Conservation (phyloP, 2,113 vertebrate genomes). For the Todiramphus chloris region DNA sequence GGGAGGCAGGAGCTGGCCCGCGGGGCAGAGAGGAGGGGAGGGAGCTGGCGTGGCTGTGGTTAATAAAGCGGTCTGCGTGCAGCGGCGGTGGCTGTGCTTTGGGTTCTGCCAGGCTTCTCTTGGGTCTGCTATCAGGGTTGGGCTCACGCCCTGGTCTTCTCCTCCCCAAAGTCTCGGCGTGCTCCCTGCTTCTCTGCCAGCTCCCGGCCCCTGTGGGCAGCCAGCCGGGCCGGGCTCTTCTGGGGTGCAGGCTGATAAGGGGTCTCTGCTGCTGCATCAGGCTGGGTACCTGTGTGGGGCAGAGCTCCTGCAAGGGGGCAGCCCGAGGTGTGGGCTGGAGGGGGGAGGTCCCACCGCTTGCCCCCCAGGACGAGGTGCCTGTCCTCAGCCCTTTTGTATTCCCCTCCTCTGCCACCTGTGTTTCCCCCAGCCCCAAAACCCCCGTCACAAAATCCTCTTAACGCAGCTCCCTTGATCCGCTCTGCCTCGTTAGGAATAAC, state of each 20-base stretch:
- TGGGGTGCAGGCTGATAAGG: neutral
- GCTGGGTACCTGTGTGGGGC: neutral
- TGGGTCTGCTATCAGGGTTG: neutral
- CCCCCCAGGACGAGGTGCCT: neutral
- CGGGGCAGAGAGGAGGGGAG: neutral
- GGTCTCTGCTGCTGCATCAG: neutral
- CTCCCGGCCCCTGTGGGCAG: rapidly evolving
- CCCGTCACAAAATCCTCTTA: conserved; percentile 23
- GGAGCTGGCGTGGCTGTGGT: neutral
- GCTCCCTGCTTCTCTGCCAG: neutral
- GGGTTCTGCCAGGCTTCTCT: neutral
- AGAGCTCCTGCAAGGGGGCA: neutral
- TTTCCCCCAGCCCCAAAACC: neutral
- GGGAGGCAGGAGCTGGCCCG: neutral
- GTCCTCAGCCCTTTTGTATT: neutral
- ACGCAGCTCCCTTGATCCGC: conserved; percentile 22
- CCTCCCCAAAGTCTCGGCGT: rapidly evolving
- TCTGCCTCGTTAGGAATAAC: conserved; percentile 43
- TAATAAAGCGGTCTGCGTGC: neutral
- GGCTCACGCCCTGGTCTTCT: rapidly evolving
- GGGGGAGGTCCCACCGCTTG: rapidly evolving
- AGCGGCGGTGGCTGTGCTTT: neutral
- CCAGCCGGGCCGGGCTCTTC: neutral
- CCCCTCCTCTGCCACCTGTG: conserved; percentile 16
- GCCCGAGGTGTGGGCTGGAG: neutral